A percentile compares a stretch with the other conserved stretches of the same genome.
Evolutionary conservation across 2,888 invertebrate species (phyloP).

Genomic region (Zelleria hepariella): DNA sequence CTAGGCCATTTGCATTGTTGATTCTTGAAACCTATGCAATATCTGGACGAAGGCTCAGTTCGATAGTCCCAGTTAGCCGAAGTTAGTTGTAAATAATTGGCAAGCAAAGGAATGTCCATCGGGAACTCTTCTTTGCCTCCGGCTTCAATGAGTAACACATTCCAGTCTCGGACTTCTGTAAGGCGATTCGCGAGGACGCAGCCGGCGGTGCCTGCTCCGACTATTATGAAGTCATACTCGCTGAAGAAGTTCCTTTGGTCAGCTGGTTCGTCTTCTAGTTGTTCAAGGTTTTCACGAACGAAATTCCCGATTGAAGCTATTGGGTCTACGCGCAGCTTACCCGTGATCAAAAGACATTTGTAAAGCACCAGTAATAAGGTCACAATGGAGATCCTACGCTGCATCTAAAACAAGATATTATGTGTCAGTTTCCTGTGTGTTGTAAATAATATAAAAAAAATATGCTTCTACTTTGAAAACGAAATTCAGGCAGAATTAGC

Average conservation of each 20-base stretch:
- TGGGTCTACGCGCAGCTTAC: too few relatives aligned
- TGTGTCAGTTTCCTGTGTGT: too few relatives aligned
- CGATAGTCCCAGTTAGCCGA: constrained; percentile 86
- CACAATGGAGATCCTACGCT: too few relatives aligned
- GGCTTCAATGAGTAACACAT: constrained; percentile 80
- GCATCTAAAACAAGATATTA: too few relatives aligned
- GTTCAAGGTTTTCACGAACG: too few relatives aligned
- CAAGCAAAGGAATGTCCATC: constrained; percentile 83
- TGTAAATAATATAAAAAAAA: too few relatives aligned
- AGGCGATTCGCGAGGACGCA: constrained; percentile 82
- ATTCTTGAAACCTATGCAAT: constrained; percentile 82
- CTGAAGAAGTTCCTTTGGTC: constrained; percentile 60
- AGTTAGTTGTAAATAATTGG: constrained; percentile 79
- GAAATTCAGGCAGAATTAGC: too few relatives aligned
- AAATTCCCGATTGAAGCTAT: too few relatives aligned
- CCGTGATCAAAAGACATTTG: too few relatives aligned
- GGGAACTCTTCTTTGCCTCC: constrained; percentile 78
- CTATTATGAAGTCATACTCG: constrained; percentile 82
- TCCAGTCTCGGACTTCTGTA: constrained; percentile 78
- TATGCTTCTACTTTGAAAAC: too few relatives aligned
- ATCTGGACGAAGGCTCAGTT: constrained; percentile 80
- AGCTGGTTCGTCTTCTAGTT: constrained; percentile 65
- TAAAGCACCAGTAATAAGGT: too few relatives aligned
- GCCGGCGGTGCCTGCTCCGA: constrained; percentile 87
- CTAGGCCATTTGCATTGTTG: constrained; percentile 83